These are phyloP conservation scores for Anguilla rostrata DNA, from an alignment of 2,113 vertebrate species.

Conservation along the genomic window DNA sequence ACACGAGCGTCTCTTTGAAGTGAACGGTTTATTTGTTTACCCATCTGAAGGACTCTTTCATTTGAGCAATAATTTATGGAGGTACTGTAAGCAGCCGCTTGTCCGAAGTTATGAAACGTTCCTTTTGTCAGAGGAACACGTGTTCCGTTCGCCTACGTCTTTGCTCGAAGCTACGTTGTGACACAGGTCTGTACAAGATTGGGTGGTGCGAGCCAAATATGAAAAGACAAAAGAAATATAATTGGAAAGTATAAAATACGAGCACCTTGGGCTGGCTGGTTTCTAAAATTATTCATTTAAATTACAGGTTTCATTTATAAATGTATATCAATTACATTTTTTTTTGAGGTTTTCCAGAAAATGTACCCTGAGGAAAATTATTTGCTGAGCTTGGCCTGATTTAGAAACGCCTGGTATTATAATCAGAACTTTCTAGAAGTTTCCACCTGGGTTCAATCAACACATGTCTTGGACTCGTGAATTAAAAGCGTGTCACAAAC, in stretches of 20 bases:
- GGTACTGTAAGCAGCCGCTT: not conserved
- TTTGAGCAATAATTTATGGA: conserved; percentile 3
- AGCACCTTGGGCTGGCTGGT: not conserved
- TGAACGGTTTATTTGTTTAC: conserved; percentile 44
- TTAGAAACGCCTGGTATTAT: not conserved
- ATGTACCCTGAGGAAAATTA: no score
- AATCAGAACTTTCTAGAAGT: not conserved
- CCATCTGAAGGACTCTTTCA: conserved; percentile 15
- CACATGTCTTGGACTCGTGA: not conserved
- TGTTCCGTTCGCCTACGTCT: not conserved
- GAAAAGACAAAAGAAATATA: not conserved
- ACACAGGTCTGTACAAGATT: not conserved
- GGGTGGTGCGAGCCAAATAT: not conserved
- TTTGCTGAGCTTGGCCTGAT: no score
- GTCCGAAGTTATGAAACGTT: not conserved
- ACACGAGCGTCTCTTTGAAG: conserved; percentile 43
- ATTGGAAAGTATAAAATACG: not conserved
- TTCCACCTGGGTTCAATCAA: not conserved
- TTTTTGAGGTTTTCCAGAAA: not conserved
- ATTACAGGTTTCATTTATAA: no score
- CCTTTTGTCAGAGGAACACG: not conserved
- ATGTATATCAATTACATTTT: not conserved
- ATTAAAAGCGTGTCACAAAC: not conserved
- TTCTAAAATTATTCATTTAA: not conserved
- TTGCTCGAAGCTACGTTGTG: not conserved